Base-by-base conservation (phyloP, 2,797 vertebrate species). In the Xiphorhynchus erythropygius region DNA sequence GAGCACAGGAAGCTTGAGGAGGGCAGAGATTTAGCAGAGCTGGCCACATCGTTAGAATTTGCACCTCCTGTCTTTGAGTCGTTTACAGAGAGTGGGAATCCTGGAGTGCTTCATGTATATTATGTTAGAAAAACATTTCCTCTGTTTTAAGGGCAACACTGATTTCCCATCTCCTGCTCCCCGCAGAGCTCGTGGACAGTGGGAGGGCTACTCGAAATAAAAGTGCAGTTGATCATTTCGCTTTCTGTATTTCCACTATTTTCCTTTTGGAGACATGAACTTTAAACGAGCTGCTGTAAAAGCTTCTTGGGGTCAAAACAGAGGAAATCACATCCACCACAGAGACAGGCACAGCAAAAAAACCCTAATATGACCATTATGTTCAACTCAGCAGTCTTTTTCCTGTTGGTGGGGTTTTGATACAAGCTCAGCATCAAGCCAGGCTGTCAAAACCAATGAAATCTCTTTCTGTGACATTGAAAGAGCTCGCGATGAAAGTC, bases 401-500 rank as follows among this genome's bases (percentile, higher is more conserved):
- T 94, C 93, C 84, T 91, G 71, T 94, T 95, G 91, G 93, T 94
- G 56, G 62, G 62, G 30, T 95, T 97, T 91, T 93, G 84, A 86
- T 92, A 88, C 65, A 65, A 95, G 82, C 50, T 93, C 86, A 97
- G 73, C 92, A 87, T 80, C 91, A 96, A 91, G 87, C 87, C 85
- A 90, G 85, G 85, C 91, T 94, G 89, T 93, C 94, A 91, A 96
- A 96, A 76, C 90, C 90, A 94, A 89, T 92, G 94, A 95, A 95
- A 93, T 92, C 93, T 92, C 71, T 94, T 97, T 94, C 89, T 84
- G 63, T 88, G 90, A 95, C 95, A 94, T 71, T 94, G 94, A 95
- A 94, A 87, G 70, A 84, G 64, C 89, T 91, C 85, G 70, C 93
- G 89, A 95, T 37, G 35, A 94, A 96, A 97, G 89, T 87, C 92